Conservation (phyloP, 2,888 invertebrate species). For the Sesia apiformis region DNA sequence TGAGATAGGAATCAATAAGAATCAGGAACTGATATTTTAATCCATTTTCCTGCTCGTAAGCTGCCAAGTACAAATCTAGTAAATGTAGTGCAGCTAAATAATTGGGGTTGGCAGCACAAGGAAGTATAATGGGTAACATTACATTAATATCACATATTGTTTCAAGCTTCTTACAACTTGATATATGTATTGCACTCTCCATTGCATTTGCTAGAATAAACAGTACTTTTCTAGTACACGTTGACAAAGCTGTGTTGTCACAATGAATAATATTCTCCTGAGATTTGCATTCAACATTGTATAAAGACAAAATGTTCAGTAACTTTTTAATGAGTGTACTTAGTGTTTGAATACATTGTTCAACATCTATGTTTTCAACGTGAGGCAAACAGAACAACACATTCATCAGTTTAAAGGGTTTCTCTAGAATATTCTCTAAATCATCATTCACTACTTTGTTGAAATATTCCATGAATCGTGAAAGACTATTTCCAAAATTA, state of each 20-base stretch:
- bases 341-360: slow-evolving; percentile 32
- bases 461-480: slow-evolving; percentile 50
- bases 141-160: slow-evolving; percentile 55
- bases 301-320: slow-evolving; percentile 32
- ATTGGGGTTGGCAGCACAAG: slow-evolving; percentile 55
- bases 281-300: slow-evolving; percentile 38
- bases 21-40: slow-evolving; percentile 52
- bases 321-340: slow-evolving; percentile 45
- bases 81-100: slow-evolving; percentile 65
- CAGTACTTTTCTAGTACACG: slow-evolving; percentile 52
- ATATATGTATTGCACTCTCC: slow-evolving; percentile 75
- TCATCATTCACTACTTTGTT: slow-evolving; percentile 38
- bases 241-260: slow-evolving; percentile 39
- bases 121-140: slow-evolving; percentile 55
- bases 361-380: slow-evolving; percentile 57
- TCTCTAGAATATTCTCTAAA: slow-evolving; percentile 42
- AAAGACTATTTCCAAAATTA: slow-evolving; percentile 64
- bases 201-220: slow-evolving; percentile 74
- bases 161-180: slow-evolving; percentile 58
- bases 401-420: slow-evolving; percentile 57
- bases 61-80: slow-evolving; percentile 70
- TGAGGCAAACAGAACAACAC: slow-evolving; percentile 74
- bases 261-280: slow-evolving; percentile 38
- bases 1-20: slow-evolving; percentile 69
- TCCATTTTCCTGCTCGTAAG: slow-evolving; percentile 59